Evolutionary conservation across 2,888 invertebrate species (phyloP), one percentile per base, ranked within the genome.

Genomic region (Phengaris arion): DNA sequence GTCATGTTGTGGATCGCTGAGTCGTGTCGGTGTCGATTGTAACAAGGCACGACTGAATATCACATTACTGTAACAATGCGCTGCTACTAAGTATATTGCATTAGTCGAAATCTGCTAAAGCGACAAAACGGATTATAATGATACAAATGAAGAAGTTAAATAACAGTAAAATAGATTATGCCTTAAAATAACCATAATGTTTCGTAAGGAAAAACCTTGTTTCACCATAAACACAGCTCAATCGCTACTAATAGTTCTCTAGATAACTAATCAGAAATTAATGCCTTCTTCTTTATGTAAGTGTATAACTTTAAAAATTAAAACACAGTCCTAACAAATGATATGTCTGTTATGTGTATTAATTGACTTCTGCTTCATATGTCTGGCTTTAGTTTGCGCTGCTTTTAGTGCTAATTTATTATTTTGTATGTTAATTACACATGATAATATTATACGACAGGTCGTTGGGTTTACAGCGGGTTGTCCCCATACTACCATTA

Each of bases 1-100:
- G 77, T 77, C 75, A 75, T 78, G 78, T 81, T 64, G 81, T 69
- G 15, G 13, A 81, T 81, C 77, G 83, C 85, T 82, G 83, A 84
- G 77, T 82, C 79, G 79, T 55, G 78, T 80, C 86, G 87, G 87
- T 80, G 55, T 75, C 80, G 77, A 83, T 85, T 87, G 88, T 82
- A 84, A 82, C 78, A 78, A 78, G 82, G 83, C 74, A 77, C 78
- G 76, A 74, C 46, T 76, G 73, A 77, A 74, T 75, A 69, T 75
- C 77, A 75, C 69, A 79, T 82, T 82, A 82, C 80, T 81, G 81
- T 80, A 75, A 57, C 64, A 75, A 57, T 64, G 55, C 70, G 75
- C 77, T 76, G 74, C 75, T 74, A 68, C 72, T 76, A 75, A 74
- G 78, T 69, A 69, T 48, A 69, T 48, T 69, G 69, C 10, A 69